A percentile compares a stretch with the other conserved stretches of the same genome.
Evolutionary conservation across 2,113 vertebrate genomes (phyloP).

Genomic region (Pygoscelis adeliae): DNA sequence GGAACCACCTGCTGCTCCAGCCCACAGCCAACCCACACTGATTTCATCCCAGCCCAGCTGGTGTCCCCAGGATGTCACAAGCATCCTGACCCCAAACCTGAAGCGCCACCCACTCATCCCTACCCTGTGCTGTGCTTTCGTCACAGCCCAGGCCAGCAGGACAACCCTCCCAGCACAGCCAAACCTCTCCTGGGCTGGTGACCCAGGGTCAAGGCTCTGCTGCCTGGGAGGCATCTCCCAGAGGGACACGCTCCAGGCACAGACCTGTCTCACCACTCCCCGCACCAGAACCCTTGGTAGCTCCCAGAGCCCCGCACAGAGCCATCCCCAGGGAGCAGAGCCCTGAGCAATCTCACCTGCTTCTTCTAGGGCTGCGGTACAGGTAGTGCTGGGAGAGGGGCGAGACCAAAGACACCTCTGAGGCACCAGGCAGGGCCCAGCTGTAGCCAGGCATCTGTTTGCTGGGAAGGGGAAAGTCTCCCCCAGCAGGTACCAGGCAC

Average conservation of each 20-base stretch:
- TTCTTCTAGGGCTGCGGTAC: neutral
- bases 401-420: rapidly evolving
- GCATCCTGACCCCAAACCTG: neutral
- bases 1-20: neutral
- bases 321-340: neutral
- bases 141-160: neutral
- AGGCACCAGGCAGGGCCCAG: neutral
- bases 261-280: neutral
- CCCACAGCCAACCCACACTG: neutral
- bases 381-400: neutral
- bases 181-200: neutral
- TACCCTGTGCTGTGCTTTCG: rapidly evolving
- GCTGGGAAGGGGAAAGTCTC: neutral
- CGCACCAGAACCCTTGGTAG: rapidly evolving
- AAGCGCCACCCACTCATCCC: neutral
- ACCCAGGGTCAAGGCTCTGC: neutral
- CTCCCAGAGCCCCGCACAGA: neutral
- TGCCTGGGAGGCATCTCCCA: neutral
- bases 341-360: neutral
- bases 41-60: neutral
- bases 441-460: neutral
- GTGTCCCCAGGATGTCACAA: neutral
- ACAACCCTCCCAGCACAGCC: neutral
- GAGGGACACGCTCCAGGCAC: rapidly evolving
- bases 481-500: neutral